Conservation (phyloP, 2,113 vertebrate species). For the Myotis brandtii region DNA sequence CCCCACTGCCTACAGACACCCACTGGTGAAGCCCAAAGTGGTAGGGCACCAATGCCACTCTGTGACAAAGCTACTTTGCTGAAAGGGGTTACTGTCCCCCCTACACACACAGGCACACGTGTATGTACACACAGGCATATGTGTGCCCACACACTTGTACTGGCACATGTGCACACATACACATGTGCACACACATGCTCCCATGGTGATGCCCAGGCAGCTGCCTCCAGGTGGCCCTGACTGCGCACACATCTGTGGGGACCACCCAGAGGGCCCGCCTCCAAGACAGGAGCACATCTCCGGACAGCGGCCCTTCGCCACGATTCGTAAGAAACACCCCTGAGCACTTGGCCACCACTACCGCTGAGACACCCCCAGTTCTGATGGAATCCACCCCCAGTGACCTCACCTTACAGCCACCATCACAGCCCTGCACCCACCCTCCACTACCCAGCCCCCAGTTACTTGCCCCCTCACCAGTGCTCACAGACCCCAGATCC, state of each 20-base stretch:
- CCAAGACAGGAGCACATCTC: background rate
- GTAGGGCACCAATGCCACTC: background rate
- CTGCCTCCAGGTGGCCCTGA: rapidly evolving
- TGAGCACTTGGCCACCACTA: rapidly evolving
- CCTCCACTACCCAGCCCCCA: rapidly evolving
- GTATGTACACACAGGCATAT: too few relatives aligned
- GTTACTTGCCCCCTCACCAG: too few relatives aligned
- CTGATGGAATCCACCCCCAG: background rate
- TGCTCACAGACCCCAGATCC: background rate
- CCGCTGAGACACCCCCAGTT: background rate
- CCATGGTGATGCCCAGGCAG: background rate
- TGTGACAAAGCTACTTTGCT: background rate
- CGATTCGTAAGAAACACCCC: too few relatives aligned
- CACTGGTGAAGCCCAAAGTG: background rate
- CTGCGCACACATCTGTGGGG: background rate
- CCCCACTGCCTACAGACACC: background rate
- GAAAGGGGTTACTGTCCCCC: background rate
- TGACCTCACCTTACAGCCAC: background rate
- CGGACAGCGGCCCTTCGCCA: too few relatives aligned
- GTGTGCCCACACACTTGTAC: too few relatives aligned
- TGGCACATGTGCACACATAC: background rate
- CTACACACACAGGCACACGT: background rate
- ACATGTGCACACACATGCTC: background rate
- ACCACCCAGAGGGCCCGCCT: background rate
- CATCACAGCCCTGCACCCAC: too few relatives aligned